Base-by-base conservation (phyloP, 1,140 invertebrate genomes). In the Brachionus manjavacas region DNA sequence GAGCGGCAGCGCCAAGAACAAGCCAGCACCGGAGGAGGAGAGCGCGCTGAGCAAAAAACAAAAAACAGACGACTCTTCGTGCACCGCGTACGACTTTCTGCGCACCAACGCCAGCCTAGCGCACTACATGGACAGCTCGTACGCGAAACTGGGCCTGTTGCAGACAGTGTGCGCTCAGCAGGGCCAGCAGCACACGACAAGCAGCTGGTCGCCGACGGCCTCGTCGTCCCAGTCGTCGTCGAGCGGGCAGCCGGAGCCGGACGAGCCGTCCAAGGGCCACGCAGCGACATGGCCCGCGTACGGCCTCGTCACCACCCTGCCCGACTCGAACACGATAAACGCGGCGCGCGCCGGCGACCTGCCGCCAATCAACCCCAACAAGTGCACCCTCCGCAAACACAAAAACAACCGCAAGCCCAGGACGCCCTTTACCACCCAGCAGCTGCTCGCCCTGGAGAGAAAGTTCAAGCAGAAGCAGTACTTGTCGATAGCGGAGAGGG, bases 381-480 rank as follows among this genome's bases (percentile, higher is more conserved):
- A 74, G 35, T 84, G 83, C 60, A 46, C 68, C 16, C 35, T 84
- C 3, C 11, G 84, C 25, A 84, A 79, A 14, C 84, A 84, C 31
- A 84, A 84, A 20, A 64, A 79, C 25, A 84, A 84, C 76, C 90
- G 96, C n/a, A 91, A 96, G 84, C 91, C 96, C 86, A 43, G 96
- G 41, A 98, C 96, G 0, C 96, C 96, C 0, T 99, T 99, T 90
- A 98, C 96, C 0, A 96, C 94, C 66, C 95, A 97, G 88, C 96
- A 99, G 88, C 91, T 99, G 14, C 89, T 98, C 3, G 96, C 98
- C 89, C 90, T 99, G 41, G 96, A 99, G 88, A 91, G 95, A 41
- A 96, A 99, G 89, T 99, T 99, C 87, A 95, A 97, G 88, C 95
- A 95, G 52, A 98, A 98, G 90, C 98, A 98, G 89, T 99, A 99